A percentile compares a stretch with the other conserved stretches of the same genome.
These are phyloP conservation scores for Morpho achilles DNA, from an alignment of 2,888 invertebrate genomes.

Conservation along the genomic window DNA sequence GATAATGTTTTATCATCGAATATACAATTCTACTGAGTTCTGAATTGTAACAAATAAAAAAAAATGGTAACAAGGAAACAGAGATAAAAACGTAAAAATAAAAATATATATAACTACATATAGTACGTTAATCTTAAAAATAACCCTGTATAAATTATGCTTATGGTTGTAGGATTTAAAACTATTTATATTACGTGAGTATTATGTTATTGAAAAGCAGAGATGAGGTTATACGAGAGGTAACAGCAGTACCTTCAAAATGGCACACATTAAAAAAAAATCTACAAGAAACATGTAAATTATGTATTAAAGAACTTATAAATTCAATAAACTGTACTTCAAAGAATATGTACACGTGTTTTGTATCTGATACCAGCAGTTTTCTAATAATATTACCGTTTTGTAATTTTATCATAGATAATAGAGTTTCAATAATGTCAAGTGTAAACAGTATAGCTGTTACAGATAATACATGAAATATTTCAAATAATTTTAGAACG, in stretches of 20 bases:
- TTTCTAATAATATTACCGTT: conserved; percentile 3
- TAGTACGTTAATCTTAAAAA: conserved; percentile 54
- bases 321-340: conserved; percentile 71
- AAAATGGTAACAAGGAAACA: conserved; percentile 20
- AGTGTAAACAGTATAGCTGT: conserved; percentile 3
- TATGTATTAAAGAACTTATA: conserved; percentile 53
- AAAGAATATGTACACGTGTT: conserved; percentile 62
- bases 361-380: conserved; percentile 31
- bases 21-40: conserved; percentile 1
- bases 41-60: conserved; percentile 3
- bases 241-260: conserved; percentile 66
- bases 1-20: conserved; percentile 2
- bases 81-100: conserved; percentile 8
- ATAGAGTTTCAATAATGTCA: conserved; percentile 2
- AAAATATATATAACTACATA: conserved; percentile 17
- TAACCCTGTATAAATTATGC: conserved; percentile 79
- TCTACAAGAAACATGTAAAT: conserved; percentile 59
- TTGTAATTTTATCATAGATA: conserved; percentile 8
- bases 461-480: conserved; percentile 17
- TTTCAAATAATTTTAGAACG: conserved; percentile 17
- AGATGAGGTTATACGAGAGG: conserved; percentile 68
- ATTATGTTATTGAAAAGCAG: conserved; percentile 70
- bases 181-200: conserved; percentile 70
- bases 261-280: conserved; percentile 66
- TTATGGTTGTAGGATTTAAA: conserved; percentile 63